Conservation (phyloP, 53 echinoderm and acorn worm genomes). For the Paelopatides confundens region DNA sequence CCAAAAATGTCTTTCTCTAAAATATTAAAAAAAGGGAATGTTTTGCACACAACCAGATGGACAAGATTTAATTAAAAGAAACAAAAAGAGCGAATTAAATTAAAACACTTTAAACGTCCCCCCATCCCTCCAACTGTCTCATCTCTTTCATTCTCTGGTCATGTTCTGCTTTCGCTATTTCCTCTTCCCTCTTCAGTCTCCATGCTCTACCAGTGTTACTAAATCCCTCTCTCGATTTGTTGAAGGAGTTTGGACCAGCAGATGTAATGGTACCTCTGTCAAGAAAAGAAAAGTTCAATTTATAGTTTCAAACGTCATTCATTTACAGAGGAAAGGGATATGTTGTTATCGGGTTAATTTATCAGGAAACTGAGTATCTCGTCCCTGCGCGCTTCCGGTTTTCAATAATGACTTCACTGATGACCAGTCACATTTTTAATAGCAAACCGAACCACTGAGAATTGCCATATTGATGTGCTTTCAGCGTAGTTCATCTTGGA, state of each 20-base stretch:
- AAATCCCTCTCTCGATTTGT: slow-evolving; percentile 86
- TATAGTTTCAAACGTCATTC: too few relatives aligned
- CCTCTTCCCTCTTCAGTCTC: slow-evolving; percentile 51
- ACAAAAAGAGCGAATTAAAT: background rate
- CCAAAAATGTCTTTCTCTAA: background rate
- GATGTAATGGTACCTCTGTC: slow-evolving; percentile 85
- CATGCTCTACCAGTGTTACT: slow-evolving; percentile 66
- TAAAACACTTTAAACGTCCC: background rate
- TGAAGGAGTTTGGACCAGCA: slow-evolving; percentile 92
- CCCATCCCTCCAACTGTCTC: slow-evolving; percentile 3
- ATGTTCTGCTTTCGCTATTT: slow-evolving; percentile 37
- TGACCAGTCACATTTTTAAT: too few relatives aligned
- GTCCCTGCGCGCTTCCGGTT: too few relatives aligned
- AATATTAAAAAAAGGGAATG: background rate
- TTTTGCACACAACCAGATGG: background rate
- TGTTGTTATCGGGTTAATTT: too few relatives aligned
- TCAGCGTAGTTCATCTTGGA: too few relatives aligned
- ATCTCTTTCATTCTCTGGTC: slow-evolving; percentile 24
- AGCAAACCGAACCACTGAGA: too few relatives aligned
- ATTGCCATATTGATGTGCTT: too few relatives aligned
- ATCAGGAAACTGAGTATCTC: too few relatives aligned
- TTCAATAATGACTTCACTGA: too few relatives aligned
- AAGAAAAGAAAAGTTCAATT: background rate
- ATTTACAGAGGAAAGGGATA: too few relatives aligned
- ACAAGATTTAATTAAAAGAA: background rate